Conservation (phyloP, 2,797 vertebrate species). For the Lophius americanus region DNA sequence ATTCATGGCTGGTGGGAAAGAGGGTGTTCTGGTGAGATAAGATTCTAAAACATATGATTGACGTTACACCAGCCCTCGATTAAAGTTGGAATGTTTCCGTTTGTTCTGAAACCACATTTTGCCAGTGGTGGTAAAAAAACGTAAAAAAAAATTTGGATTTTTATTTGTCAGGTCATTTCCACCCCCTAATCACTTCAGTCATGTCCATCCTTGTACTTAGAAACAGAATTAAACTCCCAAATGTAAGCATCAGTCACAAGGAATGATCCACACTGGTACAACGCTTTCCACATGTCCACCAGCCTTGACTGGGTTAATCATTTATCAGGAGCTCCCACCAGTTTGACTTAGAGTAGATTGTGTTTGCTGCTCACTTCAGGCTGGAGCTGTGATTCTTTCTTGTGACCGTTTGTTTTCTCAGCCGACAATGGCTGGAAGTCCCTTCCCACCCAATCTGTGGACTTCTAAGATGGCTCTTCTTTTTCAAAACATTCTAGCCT, state of each 20-base stretch:
- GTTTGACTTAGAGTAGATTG: conserved; percentile 36
- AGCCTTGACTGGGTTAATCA: conserved; percentile 49
- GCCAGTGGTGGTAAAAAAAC: conserved; percentile 5
- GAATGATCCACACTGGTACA: conserved; percentile 39
- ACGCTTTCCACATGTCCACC: conserved; percentile 5
- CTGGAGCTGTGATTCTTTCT: conserved; percentile 56
- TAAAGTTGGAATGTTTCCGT: conserved; percentile 44
- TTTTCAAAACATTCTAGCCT: conserved; percentile 41
- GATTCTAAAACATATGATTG: conserved; percentile 54
- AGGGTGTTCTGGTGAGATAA: conserved; percentile 69
- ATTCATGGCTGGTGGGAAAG: conserved; percentile 50
- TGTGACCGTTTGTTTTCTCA: conserved; percentile 63
- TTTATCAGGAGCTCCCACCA: conserved; percentile 27
- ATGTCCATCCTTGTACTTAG: conserved; percentile 50
- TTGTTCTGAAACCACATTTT: conserved; percentile 25
- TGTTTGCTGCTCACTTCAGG: conserved; percentile 51
- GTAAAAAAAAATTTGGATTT: conserved; percentile 12
- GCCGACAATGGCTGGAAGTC: conserved; percentile 58
- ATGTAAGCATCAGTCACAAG: conserved; percentile 15
- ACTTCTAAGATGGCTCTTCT: conserved; percentile 17
- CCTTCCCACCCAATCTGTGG: conserved; percentile 33
- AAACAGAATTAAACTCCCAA: conserved; percentile 43
- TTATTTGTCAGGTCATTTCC: conserved; percentile 43
- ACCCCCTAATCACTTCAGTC: conserved; percentile 59
- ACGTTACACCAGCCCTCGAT: conserved; percentile 49